phyloP scores from a whole-genome alignment of 2,888 invertebrate species.

The Aromia moschata region DNA sequence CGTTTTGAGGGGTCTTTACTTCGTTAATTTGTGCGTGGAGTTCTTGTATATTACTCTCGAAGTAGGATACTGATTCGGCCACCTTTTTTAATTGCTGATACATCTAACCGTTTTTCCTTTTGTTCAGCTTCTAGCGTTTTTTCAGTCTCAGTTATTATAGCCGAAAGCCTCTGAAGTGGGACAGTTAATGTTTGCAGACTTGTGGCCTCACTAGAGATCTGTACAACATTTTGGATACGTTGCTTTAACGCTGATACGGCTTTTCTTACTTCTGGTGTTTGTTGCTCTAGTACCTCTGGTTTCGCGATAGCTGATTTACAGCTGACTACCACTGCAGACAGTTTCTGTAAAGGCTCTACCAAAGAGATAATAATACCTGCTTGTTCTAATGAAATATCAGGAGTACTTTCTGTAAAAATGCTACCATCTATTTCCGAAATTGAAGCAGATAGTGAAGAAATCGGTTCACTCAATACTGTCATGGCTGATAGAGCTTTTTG shows the following conservation, averaged over 20 bases:
- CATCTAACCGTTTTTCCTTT: conserved; percentile 6
- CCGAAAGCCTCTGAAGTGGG: conserved; percentile 32
- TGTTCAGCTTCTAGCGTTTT: conserved; percentile 3
- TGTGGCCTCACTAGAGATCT: not conserved
- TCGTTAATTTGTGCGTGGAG: not conserved
- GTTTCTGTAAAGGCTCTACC: conserved; percentile 39
- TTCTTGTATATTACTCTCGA: conserved; percentile 3
- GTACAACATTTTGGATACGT: conserved; percentile 6
- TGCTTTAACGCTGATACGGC: conserved; percentile 24
- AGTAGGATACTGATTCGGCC: not conserved
- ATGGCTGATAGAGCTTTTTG: not conserved
- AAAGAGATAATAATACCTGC: conserved; percentile 27
- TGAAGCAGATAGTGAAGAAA: conserved; percentile 21
- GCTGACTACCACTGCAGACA: conserved; percentile 35
- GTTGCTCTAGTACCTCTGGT: conserved; percentile 24
- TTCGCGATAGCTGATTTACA: conserved; percentile 34
- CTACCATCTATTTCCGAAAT: conserved; percentile 25
- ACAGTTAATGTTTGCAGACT: conserved; percentile 22
- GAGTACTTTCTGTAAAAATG: not conserved
- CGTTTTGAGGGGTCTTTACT: not conserved
- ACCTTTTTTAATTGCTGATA: conserved; percentile 5
- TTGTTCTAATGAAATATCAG: conserved; percentile 21
- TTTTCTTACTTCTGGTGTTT: conserved; percentile 27
- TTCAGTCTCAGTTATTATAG: conserved; percentile 27
- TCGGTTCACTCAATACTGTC: conserved; percentile 7